Percentiles rank a stretch among this genome's conserved stretches.
Conservation (phyloP, 2,113 vertebrate species). For the Nansenia antarctica region DNA sequence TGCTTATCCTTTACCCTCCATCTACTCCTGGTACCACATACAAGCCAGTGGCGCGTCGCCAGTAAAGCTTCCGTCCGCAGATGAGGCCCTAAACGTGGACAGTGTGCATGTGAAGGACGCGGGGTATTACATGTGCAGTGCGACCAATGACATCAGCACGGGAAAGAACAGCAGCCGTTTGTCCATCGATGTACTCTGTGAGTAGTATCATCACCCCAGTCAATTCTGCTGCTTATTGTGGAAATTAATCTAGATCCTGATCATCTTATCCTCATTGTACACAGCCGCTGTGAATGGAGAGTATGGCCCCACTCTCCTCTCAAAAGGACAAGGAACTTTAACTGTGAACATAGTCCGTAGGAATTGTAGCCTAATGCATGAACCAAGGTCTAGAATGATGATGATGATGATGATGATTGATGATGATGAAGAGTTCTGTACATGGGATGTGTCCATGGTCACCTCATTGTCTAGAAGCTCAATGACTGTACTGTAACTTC, state of each 20-base stretch:
- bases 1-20: background rate
- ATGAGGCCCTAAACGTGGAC: fast-evolving
- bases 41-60: fast-evolving
- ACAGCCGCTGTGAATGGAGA: background rate
- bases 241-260: background rate
- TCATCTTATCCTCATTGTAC: background rate
- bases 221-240: background rate
- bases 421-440: no score
- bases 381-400: no score
- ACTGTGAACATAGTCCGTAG: no score
- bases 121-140: conserved; percentile 53
- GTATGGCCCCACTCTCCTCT: background rate
- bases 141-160: conserved; percentile 22
- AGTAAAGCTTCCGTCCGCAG: fast-evolving
- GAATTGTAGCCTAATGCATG: no score
- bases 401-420: no score
- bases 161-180: background rate
- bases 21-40: conserved; percentile 47
- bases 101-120: conserved; percentile 21
- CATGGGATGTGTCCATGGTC: background rate
- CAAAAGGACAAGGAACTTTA: no score
- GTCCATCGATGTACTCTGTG: conserved; percentile 60
- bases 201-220: conserved; percentile 34
- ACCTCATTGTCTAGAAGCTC: no score
- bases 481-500: background rate